Base-by-base conservation (phyloP, 2,113 vertebrate species). In the Trochalopteron elliotii region DNA sequence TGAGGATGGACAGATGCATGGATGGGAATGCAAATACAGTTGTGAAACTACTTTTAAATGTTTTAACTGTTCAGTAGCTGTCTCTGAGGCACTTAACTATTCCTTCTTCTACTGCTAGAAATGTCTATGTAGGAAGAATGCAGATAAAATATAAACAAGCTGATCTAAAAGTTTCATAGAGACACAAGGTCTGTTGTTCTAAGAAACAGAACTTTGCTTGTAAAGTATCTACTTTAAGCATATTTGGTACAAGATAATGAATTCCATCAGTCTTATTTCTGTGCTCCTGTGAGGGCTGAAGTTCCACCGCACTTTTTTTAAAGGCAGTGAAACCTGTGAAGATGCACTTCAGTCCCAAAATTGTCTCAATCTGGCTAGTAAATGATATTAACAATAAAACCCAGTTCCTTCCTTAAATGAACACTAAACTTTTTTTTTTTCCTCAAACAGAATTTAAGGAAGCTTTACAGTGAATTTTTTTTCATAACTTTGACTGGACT, bases 361-460 rank as follows among this genome's bases (percentile, higher is more conserved):
- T 63, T 81, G 33, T 82, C 61, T 94, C 86, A 91, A 56, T 67
- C 70, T 95, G 76, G 83, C 81, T 95, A 92, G 67, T 94, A 92
- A 95, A 86, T 75, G 27, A 35, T 27, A 87, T n/a, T 8, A 85
- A 40, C 37, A 86, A 90, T 85, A 91, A 89, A 97, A 94, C 49
- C 4, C 83, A 96, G 35, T 15, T 55, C 18, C 42, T 87, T 77
- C 65, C 78, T 91, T 93, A 95, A 97, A 97, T 87, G 90, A 84
- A 89, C 82, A 94, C 37, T 80, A 77, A 91, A 78, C 25, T 18
- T 52, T 89, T 94, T 75, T n/a, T 90, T 90, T 94, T 74, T 37
- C 8, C 44, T 72, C 55, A 52, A 65, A 94, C 78, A 80, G 71
- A 92, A 87, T 90, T 97, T 97, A 98, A 97, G 96, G 90, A 86